Evolutionary conservation across 35 echinoderm and acorn worm species (phyloP).

Genomic region (Apostichopus californicus): DNA sequence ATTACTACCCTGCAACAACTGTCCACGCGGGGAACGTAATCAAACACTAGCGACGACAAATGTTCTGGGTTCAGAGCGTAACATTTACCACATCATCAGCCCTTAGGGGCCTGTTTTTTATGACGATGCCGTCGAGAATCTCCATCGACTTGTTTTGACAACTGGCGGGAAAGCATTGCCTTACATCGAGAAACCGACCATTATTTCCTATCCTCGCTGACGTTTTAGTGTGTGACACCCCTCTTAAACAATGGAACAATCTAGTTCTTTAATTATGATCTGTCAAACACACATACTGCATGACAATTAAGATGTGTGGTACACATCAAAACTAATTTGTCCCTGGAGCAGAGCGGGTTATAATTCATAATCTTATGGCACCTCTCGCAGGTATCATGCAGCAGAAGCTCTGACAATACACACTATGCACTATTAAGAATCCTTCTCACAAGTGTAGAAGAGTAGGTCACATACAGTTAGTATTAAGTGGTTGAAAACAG

Average conservation of each 20-base stretch:
- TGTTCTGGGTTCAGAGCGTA: neutral
- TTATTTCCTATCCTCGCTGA: neutral
- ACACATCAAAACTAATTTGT: neutral
- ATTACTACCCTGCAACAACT: neutral
- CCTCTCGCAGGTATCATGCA: too few relatives aligned
- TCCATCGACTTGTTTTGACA: conserved; percentile 28
- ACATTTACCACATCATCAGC: neutral
- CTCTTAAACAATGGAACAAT: neutral
- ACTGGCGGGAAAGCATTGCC: conserved; percentile 23
- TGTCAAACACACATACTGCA: neutral
- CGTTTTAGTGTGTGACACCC: neutral
- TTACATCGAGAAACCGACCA: neutral
- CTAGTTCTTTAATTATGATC: neutral
- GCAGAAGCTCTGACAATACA: too few relatives aligned
- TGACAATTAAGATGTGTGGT: neutral
- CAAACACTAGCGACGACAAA: neutral
- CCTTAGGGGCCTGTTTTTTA: neutral
- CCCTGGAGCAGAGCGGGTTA: neutral
- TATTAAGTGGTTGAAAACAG: too few relatives aligned
- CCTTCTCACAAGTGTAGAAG: too few relatives aligned
- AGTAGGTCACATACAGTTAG: too few relatives aligned
- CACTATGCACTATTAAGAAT: too few relatives aligned
- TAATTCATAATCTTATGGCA: neutral
- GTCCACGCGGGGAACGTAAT: neutral
- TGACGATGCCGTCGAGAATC: neutral